Base-by-base conservation (phyloP, 2,888 invertebrate genomes). In the Branchipolynoe longqiensis region DNA sequence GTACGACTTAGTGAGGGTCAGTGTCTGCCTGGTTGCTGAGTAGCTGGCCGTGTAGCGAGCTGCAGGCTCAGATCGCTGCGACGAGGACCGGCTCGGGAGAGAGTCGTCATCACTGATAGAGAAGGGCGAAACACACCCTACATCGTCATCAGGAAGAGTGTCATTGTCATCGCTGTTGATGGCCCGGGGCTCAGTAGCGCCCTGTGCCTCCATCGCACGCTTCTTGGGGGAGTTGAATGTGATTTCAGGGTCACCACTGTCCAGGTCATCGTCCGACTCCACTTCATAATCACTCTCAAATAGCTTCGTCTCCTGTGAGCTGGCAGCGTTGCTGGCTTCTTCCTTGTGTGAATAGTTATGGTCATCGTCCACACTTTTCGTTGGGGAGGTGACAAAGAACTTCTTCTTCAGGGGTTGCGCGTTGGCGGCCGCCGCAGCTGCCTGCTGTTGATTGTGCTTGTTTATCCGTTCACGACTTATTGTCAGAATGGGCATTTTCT, bases 171-270 rank as follows among this genome's bases (percentile, higher is more conserved):
- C 54, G 22, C 48, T 78, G 8, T 36, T 25, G 41, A n/a, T 18
- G 0, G 38, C 41, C 6, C 22, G 38, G 38, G 36, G 36, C 40
- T 73, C 54, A 12, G 8, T 48, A 1, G 25, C n/a, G 36, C 1
- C 3, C 18, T 0, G 3, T 1, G 28, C 56, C 18, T 48, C 84
- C 2, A 12, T 41, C 22, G 40, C 62, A 36, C 59, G 28, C 58
- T 87, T 88, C 84, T 84, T 83, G 6, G 86, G 86, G 0, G 88
- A 85, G 69, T 87, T 87, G 74, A 88, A 87, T 6, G 84, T 86
- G n/a, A 88, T 86, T 69, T 88, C 88, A 2, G 88, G 88, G 54
- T 88, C 88, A 8, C 87, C 87, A 31, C 86, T 87, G 12, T 88
- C 88, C 6, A 85, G 36, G 28, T 86, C 81, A 25, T 73, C 82